Evolutionary conservation across 2,113 vertebrate species (phyloP).

Genomic region (Cervus canadensis): DNA sequence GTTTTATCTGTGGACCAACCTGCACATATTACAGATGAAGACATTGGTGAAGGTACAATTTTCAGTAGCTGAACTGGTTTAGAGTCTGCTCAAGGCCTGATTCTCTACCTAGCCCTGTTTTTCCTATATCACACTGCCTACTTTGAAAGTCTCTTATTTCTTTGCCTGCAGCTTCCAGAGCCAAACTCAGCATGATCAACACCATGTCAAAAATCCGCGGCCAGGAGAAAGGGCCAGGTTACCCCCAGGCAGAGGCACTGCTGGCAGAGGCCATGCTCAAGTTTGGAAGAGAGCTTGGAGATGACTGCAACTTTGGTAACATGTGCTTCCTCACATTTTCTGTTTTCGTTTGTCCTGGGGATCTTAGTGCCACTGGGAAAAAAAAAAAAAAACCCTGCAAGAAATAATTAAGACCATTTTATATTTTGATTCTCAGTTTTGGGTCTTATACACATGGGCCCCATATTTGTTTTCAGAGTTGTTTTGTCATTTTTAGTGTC

Average conservation of each 20-base stretch:
- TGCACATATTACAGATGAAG: neutral
- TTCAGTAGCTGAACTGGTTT: neutral
- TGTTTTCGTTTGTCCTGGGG: neutral
- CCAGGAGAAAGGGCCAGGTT: conserved; percentile 96
- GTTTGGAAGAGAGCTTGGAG: conserved; percentile 95
- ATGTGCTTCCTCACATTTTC: neutral
- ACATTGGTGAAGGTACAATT: neutral
- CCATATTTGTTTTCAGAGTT: neutral
- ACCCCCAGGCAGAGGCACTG: conserved; percentile 93
- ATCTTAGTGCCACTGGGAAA: neutral
- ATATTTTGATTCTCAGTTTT: neutral
- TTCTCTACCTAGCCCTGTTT: neutral
- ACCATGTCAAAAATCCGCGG: conserved; percentile 99
- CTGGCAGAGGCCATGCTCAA: conserved; percentile 96
- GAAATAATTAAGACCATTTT: neutral
- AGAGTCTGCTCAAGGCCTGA: neutral
- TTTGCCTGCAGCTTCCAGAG: conserved; percentile 90
- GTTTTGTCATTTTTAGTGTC: neutral
- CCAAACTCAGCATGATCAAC: conserved; percentile 99
- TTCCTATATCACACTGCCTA: neutral
- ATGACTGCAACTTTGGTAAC: conserved; percentile 96
- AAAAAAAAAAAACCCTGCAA: neutral
- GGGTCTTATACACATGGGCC: neutral
- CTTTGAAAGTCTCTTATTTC: neutral
- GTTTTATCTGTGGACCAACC: neutral